Evolutionary conservation across 2,888 invertebrate species (phyloP).

Genomic region (Caenorhabditis becei): DNA sequence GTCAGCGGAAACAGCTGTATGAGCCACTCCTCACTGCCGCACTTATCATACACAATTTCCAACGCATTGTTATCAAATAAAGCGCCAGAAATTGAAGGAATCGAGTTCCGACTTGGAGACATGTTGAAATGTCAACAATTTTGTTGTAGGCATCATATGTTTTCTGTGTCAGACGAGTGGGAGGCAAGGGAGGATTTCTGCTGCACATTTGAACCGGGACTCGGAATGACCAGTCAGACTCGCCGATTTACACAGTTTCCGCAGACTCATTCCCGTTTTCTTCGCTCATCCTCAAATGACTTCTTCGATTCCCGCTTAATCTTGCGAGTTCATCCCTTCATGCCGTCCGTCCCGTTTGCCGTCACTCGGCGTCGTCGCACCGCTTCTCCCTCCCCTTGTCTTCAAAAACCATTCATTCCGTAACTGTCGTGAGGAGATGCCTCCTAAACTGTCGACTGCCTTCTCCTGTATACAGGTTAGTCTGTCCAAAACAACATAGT

Average conservation of each 20-base stretch:
- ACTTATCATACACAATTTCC: conserved; percentile 46
- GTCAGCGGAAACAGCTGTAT: conserved; percentile 52
- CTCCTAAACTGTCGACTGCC: conserved; percentile 33
- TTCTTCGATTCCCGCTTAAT: conserved; percentile 46
- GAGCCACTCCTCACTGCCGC: conserved; percentile 23
- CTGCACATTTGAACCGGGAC: background rate
- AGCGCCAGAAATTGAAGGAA: conserved; percentile 33
- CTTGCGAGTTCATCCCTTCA: conserved; percentile 42
- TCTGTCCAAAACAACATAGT: background rate
- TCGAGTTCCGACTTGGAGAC: conserved; percentile 18
- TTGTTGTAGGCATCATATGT: conserved; percentile 22
- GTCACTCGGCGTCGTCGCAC: conserved; percentile 27
- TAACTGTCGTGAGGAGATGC: conserved; percentile 12
- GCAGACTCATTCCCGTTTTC: conserved; percentile 51
- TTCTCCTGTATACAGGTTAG: conserved; percentile 60
- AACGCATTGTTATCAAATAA: conserved; percentile 49
- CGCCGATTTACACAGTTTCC: conserved; percentile 8
- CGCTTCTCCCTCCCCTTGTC: conserved; percentile 2
- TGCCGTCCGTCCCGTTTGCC: conserved; percentile 49
- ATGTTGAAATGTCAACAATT: conserved; percentile 31
- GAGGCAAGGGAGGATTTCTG: background rate
- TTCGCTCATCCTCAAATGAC: conserved; percentile 49
- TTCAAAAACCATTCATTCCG: conserved; percentile 33
- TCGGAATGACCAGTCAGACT: conserved; percentile 1
- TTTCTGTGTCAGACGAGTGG: conserved; percentile 11